Evolutionary conservation across 2,797 vertebrate species (phyloP).

Genomic region (Enteromius paludinosus): DNA sequence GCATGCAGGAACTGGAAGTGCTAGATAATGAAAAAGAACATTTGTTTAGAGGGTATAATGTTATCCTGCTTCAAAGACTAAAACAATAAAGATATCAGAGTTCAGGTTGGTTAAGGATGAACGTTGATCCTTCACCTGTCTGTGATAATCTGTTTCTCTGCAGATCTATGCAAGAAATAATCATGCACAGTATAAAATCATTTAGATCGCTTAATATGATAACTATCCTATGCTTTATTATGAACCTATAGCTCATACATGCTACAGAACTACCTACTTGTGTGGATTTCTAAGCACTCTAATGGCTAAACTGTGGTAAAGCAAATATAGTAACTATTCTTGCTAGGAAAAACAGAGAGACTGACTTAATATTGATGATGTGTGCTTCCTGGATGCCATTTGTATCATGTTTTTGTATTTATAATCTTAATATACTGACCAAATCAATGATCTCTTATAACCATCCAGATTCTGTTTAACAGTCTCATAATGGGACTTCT

Average conservation of each 20-base stretch:
- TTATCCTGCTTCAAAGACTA: background rate
- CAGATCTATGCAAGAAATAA: constrained; percentile 17
- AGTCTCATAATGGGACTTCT: constrained; percentile 53
- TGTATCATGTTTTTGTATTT: constrained; percentile 74
- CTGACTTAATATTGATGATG: constrained; percentile 54
- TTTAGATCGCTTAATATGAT: constrained; percentile 1
- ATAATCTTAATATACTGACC: constrained; percentile 54
- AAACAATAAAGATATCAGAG: constrained; percentile 7
- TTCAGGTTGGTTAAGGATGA: background rate
- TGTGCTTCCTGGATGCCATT: constrained; percentile 82
- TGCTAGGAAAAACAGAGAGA: background rate
- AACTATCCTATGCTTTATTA: background rate
- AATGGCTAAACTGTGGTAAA: background rate
- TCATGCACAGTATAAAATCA: constrained; percentile 19
- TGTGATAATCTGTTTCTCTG: constrained; percentile 18
- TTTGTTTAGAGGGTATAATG: background rate
- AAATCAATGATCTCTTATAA: constrained; percentile 65
- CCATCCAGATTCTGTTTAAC: constrained; percentile 66
- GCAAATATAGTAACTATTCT: background rate
- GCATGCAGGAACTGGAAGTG: constrained; percentile 25
- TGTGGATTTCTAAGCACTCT: background rate
- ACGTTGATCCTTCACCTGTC: background rate
- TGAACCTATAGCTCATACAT: background rate
- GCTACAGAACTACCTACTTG: background rate
- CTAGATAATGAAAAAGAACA: background rate